These are phyloP conservation scores for Apaloderma vittatum DNA, from an alignment of 2,113 vertebrate species.

Conservation along the genomic window DNA sequence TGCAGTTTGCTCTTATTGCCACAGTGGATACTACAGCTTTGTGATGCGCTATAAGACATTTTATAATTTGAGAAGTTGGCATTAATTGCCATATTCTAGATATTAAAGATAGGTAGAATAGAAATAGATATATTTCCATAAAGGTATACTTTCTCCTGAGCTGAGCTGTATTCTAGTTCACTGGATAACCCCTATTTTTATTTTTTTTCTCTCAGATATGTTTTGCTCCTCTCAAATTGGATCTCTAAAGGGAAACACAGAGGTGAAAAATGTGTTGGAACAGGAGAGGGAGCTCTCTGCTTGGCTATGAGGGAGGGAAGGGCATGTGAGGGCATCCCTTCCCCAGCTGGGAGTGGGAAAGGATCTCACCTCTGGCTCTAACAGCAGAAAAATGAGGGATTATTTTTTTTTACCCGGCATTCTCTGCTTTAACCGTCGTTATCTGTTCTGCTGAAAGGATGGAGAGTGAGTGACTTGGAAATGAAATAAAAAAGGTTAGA, in stretches of 20 bases:
- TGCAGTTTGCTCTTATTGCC: accelerated
- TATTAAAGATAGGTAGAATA: background rate
- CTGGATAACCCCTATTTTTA: background rate
- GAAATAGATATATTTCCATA: background rate
- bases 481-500: background rate
- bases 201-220: background rate
- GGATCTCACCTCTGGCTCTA: background rate
- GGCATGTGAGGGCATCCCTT: background rate
- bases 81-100: background rate
- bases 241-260: background rate
- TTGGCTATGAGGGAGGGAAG: background rate
- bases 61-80: background rate
- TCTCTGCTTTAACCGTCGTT: background rate
- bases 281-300: constrained; percentile 57
- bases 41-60: accelerated
- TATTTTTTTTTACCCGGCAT: background rate
- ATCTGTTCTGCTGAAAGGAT: background rate
- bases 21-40: background rate
- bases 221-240: background rate
- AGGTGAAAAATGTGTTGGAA: background rate
- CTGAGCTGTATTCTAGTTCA: background rate
- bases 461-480: background rate
- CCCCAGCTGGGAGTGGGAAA: background rate
- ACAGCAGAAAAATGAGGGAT: background rate
- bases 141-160: accelerated